Evolutionary conservation across 2,888 invertebrate species (phyloP), one percentile per base, ranked within the genome.

Genomic region (Drosophila mimica): DNA sequence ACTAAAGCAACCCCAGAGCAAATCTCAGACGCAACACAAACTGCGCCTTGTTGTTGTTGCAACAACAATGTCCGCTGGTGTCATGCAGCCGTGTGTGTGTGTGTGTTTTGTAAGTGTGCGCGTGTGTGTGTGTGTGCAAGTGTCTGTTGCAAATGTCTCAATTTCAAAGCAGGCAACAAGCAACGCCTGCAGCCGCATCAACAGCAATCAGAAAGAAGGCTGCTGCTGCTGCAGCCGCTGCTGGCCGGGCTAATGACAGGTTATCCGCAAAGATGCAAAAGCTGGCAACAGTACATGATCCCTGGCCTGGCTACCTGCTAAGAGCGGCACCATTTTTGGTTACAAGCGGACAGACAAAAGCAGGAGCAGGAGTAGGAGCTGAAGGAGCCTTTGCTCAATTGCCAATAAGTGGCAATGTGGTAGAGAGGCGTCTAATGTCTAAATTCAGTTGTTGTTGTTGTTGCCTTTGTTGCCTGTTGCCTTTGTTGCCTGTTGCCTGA

Each of bases 201-300:
- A 58, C 65, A 59, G 80, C 75, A 77, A 64, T 79, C 81, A 62
- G 81, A 65, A 66, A 56, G 28, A 28, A 36, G 36, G 31, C 66
- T 65, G 57, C 67, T 67, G 60, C 59, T 76, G 70, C 15, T 53
- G 38, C 57, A 61, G 46, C 58, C 48, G 54, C 63, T 67, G 57
- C 59, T 76, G 67, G 68, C 71, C 59, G 20, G 75, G 75, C 87
- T 87, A 87, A 87, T 87, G 90, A 87, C 87, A 87, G 87, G 87
- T 87, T 90, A 86, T 90, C 80, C 78, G 56, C 85, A 83, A 80
- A 88, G 78, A 89, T 89, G 87, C 87, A 83, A 87, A 89, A 79
- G 73, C 81, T 81, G 82, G 79, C 61, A 77, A 77, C 73, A 81
- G 74, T 66, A 85, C 87, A 81, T 76, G 90, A 84, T 88, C 82